Evolutionary conservation across 2,888 invertebrate genomes (phyloP).

Genomic region (Epistrophe grossulariae): DNA sequence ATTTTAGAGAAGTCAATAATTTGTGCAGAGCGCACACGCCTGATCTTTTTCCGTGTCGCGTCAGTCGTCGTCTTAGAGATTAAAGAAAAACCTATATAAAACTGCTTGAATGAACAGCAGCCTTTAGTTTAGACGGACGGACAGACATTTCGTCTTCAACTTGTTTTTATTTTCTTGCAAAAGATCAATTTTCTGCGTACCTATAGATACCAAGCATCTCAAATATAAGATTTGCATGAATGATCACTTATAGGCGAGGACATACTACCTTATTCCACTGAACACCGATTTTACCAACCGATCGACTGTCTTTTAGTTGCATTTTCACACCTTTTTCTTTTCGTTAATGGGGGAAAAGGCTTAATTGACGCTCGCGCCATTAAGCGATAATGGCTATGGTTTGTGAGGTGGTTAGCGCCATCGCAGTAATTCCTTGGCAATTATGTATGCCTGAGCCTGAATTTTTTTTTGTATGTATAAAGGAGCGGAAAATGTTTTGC

Average conservation of each 20-base stretch:
- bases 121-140: neutral
- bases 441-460: conserved; percentile 13
- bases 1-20: conserved; percentile 55
- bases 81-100: conserved; percentile 17
- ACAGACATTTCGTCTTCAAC: neutral
- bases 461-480: neutral
- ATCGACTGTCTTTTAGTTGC: conserved; percentile 53
- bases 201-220: neutral
- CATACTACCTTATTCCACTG: conserved; percentile 29
- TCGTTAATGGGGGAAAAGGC: conserved; percentile 19
- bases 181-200: neutral
- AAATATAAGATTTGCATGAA: conserved; percentile 56
- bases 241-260: conserved; percentile 63
- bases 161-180: neutral
- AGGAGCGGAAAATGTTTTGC: conserved; percentile 26
- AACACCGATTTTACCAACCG: neutral
- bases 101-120: conserved; percentile 31
- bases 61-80: conserved; percentile 16
- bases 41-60: conserved; percentile 9
- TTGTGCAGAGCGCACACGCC: conserved; percentile 8
- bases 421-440: conserved; percentile 50
- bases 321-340: conserved; percentile 71
- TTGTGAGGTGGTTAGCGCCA: conserved; percentile 64
- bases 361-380: conserved; percentile 61
- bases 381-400: conserved; percentile 49